Evolutionary conservation across 2,797 vertebrate genomes (phyloP).

Genomic region (Enteromius radiatus): DNA sequence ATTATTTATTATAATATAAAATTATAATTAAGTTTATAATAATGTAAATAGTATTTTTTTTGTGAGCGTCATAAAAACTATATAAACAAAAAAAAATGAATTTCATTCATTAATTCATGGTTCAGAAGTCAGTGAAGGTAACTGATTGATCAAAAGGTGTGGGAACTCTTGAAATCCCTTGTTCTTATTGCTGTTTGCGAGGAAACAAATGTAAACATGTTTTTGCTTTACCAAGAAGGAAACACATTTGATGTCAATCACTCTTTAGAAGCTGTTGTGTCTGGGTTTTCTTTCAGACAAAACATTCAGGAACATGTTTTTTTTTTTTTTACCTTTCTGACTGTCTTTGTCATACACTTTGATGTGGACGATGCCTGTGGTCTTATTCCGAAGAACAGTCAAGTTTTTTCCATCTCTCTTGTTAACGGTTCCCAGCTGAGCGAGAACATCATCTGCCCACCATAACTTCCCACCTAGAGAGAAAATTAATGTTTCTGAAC

Average conservation of each 20-base stretch:
- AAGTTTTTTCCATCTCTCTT: conserved; percentile 84
- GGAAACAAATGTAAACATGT: neutral
- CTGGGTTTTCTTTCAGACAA: neutral
- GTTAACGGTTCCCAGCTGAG: conserved; percentile 83
- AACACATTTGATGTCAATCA: conserved; percentile 3
- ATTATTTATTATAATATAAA: neutral
- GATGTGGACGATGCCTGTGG: conserved; percentile 84
- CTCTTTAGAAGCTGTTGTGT: neutral
- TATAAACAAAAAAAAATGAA: too few relatives aligned
- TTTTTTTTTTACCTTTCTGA: conserved; percentile 78
- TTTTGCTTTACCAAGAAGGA: neutral
- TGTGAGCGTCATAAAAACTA: neutral
- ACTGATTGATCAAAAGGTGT: neutral
- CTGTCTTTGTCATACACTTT: conserved; percentile 84
- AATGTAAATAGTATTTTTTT: neutral
- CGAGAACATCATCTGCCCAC: conserved; percentile 86
- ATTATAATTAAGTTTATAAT: neutral
- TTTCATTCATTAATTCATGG: neutral
- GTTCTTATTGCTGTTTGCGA: neutral
- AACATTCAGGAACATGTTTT: neutral
- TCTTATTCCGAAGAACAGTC: conserved; percentile 81
- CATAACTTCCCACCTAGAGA: conserved; percentile 83
- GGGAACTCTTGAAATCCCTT: neutral
- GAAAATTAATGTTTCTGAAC: neutral
- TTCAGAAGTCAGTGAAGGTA: neutral